Percentiles rank a stretch among this genome's conserved stretches.
Conservation (phyloP, 2,113 vertebrate species). For the Archocentrus centrarchus region DNA sequence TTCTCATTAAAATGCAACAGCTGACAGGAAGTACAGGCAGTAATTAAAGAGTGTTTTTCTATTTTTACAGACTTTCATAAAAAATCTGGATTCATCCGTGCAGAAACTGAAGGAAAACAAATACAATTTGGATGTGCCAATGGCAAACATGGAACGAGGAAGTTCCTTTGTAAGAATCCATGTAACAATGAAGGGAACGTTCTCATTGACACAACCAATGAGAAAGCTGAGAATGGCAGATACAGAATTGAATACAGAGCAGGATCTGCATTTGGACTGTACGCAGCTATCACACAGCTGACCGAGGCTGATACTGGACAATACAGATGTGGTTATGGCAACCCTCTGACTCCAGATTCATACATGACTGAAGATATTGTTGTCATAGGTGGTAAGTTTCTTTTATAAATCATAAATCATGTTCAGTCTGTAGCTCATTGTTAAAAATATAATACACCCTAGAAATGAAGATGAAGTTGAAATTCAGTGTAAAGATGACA, state of each 20-base stretch:
- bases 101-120: background rate
- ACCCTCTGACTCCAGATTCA: background rate
- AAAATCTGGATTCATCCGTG: background rate
- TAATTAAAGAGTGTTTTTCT: no score
- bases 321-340: background rate
- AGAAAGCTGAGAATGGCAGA: background rate
- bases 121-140: background rate
- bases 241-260: background rate
- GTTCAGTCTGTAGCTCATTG: no score
- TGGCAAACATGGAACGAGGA: background rate
- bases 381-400: background rate
- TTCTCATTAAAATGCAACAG: accelerated
- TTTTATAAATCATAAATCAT: background rate
- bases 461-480: no score
- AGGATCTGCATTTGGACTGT: background rate
- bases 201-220: background rate
- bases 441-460: no score
- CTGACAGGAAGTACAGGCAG: no score
- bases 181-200: background rate
- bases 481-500: no score
- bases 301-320: background rate
- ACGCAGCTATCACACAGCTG: background rate
- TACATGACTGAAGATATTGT: accelerated
- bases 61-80: background rate
- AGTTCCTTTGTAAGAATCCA: background rate